These are phyloP conservation scores for Hystrix brachyura DNA, from an alignment of 2,113 vertebrate genomes.

Conservation along the genomic window DNA sequence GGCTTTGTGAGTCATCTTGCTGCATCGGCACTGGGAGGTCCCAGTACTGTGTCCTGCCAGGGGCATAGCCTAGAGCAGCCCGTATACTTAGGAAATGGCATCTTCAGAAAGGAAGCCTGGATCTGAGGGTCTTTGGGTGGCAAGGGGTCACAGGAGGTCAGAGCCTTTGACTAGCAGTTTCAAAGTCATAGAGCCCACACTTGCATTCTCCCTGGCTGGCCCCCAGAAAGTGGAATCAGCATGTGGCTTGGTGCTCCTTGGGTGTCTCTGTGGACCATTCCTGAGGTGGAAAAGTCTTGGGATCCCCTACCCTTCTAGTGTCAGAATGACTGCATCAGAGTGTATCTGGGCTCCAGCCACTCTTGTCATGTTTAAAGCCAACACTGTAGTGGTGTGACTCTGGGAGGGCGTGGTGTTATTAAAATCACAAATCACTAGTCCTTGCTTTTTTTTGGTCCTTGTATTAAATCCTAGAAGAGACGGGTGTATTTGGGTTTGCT, in stretches of 20 bases:
- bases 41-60: background rate
- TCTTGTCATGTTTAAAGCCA: background rate
- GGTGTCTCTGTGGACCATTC: background rate
- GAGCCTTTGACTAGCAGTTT: background rate
- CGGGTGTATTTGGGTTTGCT: background rate
- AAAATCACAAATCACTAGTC: background rate
- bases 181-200: background rate
- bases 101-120: background rate
- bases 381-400: too few species aligned
- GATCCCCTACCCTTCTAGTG: too few species aligned
- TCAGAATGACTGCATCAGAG: background rate
- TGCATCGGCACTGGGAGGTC: background rate
- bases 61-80: background rate
- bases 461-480: background rate
- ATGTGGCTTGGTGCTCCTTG: fast-evolving
- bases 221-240: background rate
- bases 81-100: background rate
- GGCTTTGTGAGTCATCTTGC: slow-evolving; percentile 49
- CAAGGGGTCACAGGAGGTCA: background rate
- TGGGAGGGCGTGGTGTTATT: background rate
- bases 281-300: background rate
- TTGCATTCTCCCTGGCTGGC: background rate
- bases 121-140: background rate
- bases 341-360: background rate
- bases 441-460: background rate